Percentiles rank a stretch among this genome's conserved stretches.
These are phyloP conservation scores for Mus spretus DNA, from an alignment of 2,797 vertebrate genomes.

Conservation along the genomic window DNA sequence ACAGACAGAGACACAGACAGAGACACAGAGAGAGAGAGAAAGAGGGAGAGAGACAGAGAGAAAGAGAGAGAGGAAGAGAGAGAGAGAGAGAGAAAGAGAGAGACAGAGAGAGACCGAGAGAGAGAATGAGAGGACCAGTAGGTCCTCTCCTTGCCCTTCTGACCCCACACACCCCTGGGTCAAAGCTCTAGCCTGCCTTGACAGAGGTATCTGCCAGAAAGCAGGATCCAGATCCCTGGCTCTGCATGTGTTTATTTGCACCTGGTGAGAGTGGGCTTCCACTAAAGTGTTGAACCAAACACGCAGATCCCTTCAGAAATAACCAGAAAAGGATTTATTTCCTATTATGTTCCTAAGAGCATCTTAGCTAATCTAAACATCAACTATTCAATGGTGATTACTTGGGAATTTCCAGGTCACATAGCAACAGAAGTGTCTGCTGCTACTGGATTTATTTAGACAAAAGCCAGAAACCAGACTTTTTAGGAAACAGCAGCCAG, in stretches of 20 bases:
- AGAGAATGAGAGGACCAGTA: conserved; percentile 31
- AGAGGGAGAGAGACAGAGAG: no score
- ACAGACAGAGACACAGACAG: no score
- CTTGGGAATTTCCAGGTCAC: conserved; percentile 84
- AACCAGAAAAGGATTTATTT: conserved; percentile 81
- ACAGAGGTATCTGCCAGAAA: conserved; percentile 63
- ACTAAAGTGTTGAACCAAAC: conserved; percentile 53
- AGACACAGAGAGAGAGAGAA: no score
- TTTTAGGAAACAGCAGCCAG: conserved; percentile 47
- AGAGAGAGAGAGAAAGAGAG: no score
- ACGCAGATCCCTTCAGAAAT: conserved; percentile 76
- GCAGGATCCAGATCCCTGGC: conserved; percentile 78
- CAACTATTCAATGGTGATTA: conserved; percentile 81
- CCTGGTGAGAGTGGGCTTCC: conserved; percentile 75
- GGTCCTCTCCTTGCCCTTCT: conserved; percentile 79
- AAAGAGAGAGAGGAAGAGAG: no score
- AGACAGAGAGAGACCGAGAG: no score
- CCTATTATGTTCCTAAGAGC: conserved; percentile 65
- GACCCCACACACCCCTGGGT: conserved; percentile 76
- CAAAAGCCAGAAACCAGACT: conserved; percentile 76
- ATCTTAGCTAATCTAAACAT: conserved; percentile 82
- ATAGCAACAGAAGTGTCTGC: conserved; percentile 53
- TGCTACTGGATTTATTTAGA: conserved; percentile 78
- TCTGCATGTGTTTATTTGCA: conserved; percentile 81
- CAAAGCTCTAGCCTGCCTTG: conserved; percentile 67